These are phyloP conservation scores for Drepana falcataria DNA, from an alignment of 2,888 invertebrate genomes.

Conservation along the genomic window DNA sequence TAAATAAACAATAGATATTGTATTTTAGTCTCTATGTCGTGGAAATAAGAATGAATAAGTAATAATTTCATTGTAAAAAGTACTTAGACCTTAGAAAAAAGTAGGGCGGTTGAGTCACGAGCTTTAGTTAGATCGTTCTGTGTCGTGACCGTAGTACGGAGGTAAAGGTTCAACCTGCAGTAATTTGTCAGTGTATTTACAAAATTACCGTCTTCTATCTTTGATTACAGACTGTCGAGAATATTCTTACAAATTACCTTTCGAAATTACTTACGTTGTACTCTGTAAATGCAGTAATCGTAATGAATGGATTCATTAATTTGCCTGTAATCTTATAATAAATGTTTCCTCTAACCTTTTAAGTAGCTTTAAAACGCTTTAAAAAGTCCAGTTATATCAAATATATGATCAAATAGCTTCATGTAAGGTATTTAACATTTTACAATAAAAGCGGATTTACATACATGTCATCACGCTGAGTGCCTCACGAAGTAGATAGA, in stretches of 20 bases:
- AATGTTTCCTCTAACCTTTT: neutral
- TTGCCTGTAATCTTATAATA: neutral
- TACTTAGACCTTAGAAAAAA: conserved; percentile 39
- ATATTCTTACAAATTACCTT: neutral
- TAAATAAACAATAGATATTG: conserved; percentile 11
- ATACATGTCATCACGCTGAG: too few relatives aligned
- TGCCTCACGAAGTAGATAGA: too few relatives aligned
- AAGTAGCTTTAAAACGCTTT: neutral
- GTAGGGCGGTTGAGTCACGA: conserved; percentile 56
- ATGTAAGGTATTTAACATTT: too few relatives aligned
- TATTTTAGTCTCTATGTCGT: conserved; percentile 25
- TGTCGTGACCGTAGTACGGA: conserved; percentile 41
- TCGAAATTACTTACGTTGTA: too few relatives aligned
- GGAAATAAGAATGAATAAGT: conserved; percentile 23
- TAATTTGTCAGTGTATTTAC: conserved; percentile 45
- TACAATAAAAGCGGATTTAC: too few relatives aligned
- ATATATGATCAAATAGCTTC: too few relatives aligned
- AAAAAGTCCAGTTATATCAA: too few relatives aligned
- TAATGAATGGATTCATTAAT: neutral
- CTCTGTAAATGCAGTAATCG: too few relatives aligned
- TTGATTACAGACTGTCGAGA: neutral
- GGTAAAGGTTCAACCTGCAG: conserved; percentile 42
- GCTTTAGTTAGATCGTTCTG: conserved; percentile 33
- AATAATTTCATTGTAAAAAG: conserved; percentile 14
- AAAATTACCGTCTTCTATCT: conserved; percentile 37